Conservation (phyloP, 2,888 invertebrate species). For the Nymphalis polychloros region DNA sequence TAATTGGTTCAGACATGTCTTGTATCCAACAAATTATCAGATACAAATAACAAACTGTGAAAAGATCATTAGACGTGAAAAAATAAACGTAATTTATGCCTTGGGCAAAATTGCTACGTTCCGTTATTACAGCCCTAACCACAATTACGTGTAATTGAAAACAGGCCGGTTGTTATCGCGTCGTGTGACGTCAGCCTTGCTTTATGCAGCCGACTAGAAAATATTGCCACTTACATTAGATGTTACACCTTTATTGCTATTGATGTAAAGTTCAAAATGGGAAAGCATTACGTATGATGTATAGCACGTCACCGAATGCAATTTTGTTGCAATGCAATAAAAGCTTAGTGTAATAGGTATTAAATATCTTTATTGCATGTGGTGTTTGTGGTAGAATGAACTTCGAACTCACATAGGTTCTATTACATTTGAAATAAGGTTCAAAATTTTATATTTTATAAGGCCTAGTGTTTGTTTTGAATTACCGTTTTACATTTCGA, state of each 20-base stretch:
- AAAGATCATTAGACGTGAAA: conserved; percentile 48
- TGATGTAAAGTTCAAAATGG: conserved; percentile 20
- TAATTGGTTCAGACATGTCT: conserved; percentile 9
- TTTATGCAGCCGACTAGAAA: conserved; percentile 38
- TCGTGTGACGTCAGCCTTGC: conserved; percentile 54
- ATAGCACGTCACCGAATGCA: conserved; percentile 21
- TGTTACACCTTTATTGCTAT: conserved; percentile 13
- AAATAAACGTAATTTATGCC: conserved; percentile 73
- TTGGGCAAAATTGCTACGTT: conserved; percentile 66
- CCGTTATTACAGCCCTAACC: conserved; percentile 69
- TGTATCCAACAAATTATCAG: background rate
- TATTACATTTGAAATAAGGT: conserved; percentile 15
- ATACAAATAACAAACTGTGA: conserved; percentile 27
- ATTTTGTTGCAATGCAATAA: conserved; percentile 31
- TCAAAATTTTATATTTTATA: conserved; percentile 14
- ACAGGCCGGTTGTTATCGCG: conserved; percentile 66
- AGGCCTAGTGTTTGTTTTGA: conserved; percentile 18
- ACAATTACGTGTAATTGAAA: conserved; percentile 79
- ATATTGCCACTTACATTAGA: conserved; percentile 21
- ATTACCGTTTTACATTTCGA: conserved; percentile 30
- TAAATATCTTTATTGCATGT: conserved; percentile 24
- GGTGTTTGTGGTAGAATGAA: conserved; percentile 18
- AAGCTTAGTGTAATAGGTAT: conserved; percentile 26
- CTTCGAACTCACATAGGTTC: background rate
- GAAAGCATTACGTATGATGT: background rate